phyloP scores from a whole-genome alignment of 2,797 vertebrate genomes.

The Sarcoramphus papa region DNA sequence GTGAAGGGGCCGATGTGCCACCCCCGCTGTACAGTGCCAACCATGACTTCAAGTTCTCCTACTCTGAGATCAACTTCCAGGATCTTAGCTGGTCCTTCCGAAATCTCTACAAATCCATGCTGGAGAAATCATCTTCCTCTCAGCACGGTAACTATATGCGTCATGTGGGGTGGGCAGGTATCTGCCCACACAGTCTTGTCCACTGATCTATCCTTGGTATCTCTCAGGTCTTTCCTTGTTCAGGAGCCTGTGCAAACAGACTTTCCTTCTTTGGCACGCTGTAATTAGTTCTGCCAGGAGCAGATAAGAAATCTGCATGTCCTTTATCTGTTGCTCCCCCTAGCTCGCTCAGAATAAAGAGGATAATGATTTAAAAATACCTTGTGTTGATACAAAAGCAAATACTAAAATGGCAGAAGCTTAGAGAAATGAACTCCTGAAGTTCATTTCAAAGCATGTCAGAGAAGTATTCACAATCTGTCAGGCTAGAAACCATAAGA shows the following conservation, averaged over 20 bases:
- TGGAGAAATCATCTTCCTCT: constrained; percentile 84
- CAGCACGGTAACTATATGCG: constrained; percentile 64
- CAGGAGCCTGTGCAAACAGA: constrained; percentile 33
- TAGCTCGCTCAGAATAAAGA: not conserved
- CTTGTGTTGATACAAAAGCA: not conserved
- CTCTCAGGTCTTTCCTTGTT: not conserved
- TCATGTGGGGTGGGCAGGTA: constrained; percentile 20
- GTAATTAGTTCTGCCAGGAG: constrained; percentile 19
- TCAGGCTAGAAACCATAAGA: not conserved
- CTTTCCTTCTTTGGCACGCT: constrained; percentile 35
- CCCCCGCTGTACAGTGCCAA: constrained; percentile 76
- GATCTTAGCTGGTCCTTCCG: constrained; percentile 95
- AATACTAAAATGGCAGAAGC: constrained; percentile 9
- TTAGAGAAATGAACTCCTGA: not conserved
- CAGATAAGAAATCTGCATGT: constrained; percentile 18
- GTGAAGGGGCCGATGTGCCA: constrained; percentile 71
- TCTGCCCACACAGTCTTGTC: constrained; percentile 27
- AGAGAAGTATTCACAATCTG: not conserved
- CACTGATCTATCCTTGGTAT: not conserved
- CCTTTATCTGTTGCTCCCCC: not conserved
- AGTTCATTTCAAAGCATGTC: not conserved
- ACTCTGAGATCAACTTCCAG: constrained; percentile 90
- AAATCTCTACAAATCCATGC: constrained; percentile 91
- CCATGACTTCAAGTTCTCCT: constrained; percentile 89
- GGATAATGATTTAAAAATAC: constrained; percentile 7